Conservation (phyloP, 2,113 vertebrate species). For the Tachuris rubrigastra region DNA sequence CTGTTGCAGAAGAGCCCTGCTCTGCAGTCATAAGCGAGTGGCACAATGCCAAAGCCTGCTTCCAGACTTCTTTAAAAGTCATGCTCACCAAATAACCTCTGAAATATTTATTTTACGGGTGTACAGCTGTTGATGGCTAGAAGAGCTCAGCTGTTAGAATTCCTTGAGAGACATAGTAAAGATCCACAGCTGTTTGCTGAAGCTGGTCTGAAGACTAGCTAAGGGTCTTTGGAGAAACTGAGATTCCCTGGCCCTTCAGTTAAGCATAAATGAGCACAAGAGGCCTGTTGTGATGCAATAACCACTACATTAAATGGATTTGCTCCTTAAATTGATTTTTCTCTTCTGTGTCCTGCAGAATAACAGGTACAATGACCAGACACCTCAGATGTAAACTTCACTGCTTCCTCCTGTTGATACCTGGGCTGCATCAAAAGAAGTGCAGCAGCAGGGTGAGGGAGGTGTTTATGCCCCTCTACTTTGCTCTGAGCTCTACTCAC, state of each 20-base stretch:
- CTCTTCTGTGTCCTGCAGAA: neutral
- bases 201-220: neutral
- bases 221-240: neutral
- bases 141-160: neutral
- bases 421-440: neutral
- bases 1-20: neutral
- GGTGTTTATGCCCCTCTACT: neutral
- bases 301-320: neutral
- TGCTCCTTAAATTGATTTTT: neutral
- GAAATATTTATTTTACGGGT: neutral
- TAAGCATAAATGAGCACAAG: neutral
- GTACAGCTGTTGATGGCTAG: neutral
- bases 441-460: neutral
- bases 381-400: neutral
- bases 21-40: neutral
- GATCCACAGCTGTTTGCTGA: neutral
- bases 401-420: neutral
- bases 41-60: rapidly evolving
- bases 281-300: neutral
- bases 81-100: neutral
- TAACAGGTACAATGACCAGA: neutral
- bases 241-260: neutral
- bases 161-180: neutral
- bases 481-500: neutral
- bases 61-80: neutral